Evolutionary conservation across 2,888 invertebrate genomes (phyloP), one percentile per base, ranked within the genome.

Genomic region (Caenorhabditis imperialis): DNA sequence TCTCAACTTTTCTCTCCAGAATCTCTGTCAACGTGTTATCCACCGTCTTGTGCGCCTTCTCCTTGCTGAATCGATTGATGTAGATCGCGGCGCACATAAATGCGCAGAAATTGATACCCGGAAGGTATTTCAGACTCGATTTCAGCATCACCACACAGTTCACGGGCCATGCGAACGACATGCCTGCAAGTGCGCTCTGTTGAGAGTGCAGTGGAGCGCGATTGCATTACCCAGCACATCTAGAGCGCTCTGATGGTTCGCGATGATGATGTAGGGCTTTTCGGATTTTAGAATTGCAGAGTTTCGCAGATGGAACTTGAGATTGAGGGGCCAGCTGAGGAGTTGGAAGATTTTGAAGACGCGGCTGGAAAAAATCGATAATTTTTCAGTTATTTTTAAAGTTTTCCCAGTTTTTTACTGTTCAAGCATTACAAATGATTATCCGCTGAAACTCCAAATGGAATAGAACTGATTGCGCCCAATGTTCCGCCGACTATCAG

Each of bases 71-170:
- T 12, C 83, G 62, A 38, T 82, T 81, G 55, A 84, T 79, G 65
- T 79, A 85, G 25, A 85, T 73, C 14, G 81, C 73, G 47, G 83
- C 75, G 44, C 81, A 79, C 23, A 84, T 58, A 47, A 70, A 80
- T 35, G 86, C 86, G 40, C 81, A 81, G 7, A 87, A 18, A 51
- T 87, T 87, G 78, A 88, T 85, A 1, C 82, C 79, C 1, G 87
- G 87, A n/a, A 87, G 75, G 58, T 74, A 88, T 51, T 81, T 79
- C 57, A 88, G 71, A 25, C 83, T 83, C 12, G 78, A 76, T 71
- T 88, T 88, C 60, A 86, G 75, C 82, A 88, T 84, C 12, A 83
- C 82, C 3, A 83, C 78, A 62, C 86, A 85, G 47, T 86, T 81
- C 18, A 82, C 51, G 6, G 88, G 88, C 86, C 85, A 86, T 5